Evolutionary conservation across 1,140 invertebrate genomes (phyloP), one percentile per base, ranked within the genome.

Genomic region (Bombus huntii): DNA sequence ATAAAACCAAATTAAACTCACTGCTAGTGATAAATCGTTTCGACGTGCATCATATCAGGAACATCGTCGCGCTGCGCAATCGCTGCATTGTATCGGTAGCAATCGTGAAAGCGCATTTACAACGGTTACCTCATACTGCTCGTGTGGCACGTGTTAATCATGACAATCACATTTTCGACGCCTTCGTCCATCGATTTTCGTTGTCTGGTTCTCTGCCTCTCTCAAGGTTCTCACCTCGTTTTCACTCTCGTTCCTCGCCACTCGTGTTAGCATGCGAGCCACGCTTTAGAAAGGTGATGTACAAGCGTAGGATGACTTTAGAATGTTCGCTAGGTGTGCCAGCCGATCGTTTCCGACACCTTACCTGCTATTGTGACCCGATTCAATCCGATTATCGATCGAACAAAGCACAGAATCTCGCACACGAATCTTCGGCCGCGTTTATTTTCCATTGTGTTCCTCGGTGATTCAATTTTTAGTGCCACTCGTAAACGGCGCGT

Each of bases 221-320:
- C 59, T 62, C 59, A 62, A 62, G 28, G 59, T 62, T 62, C 59
- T 42, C 59, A 6, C 37, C n/a, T 57, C 39, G 53, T 80, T 85
- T 79, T 72, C 76, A 80, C 83, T 72, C 39, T 80, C 66, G 34
- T 9, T 37, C 15, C 66, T 70, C 78, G 28, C 28, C 47, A 25
- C 31, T 6, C 83, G 75, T 25, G 28, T 85, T 37, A 44, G 59
- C 71, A 75, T 81, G 71, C 79, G 44, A 47, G 44, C 34, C 84
- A 85, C 78, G 71, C 59, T 85, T 85, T 85, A 81, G 84, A 85
- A 85, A 85, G 84, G 84, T 75, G 84, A 81, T 81, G 70, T 39
- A 80, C 34, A 57, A 39, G 78, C 77, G 53, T 73, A 81, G 70
- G 42, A 79, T 53, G 83, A 42, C 77, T 71, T 79, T 57, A 85